phyloP scores from a whole-genome alignment of 2,113 vertebrate genomes.

The Muntiacus muntjak region DNA sequence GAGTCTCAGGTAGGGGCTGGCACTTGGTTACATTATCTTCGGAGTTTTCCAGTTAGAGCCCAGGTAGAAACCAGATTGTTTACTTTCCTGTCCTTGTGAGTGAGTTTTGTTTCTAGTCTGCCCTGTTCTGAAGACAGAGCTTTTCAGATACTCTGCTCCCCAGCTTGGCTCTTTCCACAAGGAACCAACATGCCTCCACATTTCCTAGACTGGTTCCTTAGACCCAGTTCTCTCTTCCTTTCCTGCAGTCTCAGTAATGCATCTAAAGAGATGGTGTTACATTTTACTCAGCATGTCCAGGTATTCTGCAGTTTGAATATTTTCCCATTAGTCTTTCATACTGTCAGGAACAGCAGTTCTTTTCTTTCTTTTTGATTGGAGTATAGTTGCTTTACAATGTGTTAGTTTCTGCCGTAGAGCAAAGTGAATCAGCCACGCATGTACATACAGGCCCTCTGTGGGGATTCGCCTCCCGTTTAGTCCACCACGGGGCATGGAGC shows the following conservation, averaged over 20 bases:
- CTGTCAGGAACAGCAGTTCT: not conserved
- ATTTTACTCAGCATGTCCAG: not conserved
- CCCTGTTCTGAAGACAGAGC: not conserved
- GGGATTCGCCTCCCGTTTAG: not conserved
- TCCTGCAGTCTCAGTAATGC: not conserved
- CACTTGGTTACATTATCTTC: not conserved
- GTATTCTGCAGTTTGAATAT: not conserved
- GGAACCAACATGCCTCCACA: not conserved
- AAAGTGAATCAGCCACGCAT: not conserved
- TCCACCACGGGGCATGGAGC: not conserved
- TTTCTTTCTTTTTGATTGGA: not conserved
- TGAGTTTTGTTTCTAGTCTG: not conserved
- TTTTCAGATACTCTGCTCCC: not conserved
- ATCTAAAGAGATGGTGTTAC: not conserved
- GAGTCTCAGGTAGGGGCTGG: not conserved
- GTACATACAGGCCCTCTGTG: not conserved
- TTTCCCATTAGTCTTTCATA: not conserved
- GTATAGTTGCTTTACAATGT: not conserved
- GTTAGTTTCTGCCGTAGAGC: not conserved
- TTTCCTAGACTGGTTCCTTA: not conserved
- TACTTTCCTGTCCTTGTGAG: not conserved
- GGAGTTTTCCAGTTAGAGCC: not conserved
- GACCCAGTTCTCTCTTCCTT: not conserved
- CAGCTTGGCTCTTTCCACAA: rapidly evolving
- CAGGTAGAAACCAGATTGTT: not conserved